phyloP scores from a whole-genome alignment of 2,888 invertebrate genomes.

The Calliscelio sp. region DNA sequence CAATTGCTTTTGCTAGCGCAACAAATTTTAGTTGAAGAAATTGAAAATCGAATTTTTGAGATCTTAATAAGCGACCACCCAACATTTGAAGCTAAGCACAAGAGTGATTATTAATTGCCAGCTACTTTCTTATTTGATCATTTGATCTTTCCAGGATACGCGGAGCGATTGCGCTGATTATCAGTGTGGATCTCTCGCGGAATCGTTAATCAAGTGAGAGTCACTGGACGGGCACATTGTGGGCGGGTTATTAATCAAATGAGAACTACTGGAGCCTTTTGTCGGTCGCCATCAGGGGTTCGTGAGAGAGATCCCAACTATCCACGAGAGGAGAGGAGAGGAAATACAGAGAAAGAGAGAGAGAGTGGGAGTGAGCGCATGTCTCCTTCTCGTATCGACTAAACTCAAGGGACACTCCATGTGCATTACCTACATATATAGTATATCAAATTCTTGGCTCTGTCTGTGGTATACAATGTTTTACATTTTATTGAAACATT shows the following conservation, averaged over 20 bases:
- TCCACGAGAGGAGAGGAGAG: conserved; percentile 67
- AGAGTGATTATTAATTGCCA: too few species aligned
- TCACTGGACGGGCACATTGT: conserved; percentile 84
- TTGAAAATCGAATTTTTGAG: too few species aligned
- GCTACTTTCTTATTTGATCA: conserved; percentile 41
- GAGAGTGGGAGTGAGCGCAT: too few species aligned
- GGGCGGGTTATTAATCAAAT: conserved; percentile 86
- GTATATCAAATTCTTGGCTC: too few species aligned
- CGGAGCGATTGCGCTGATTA: conserved; percentile 47
- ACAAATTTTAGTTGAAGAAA: too few species aligned
- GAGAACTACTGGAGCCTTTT: conserved; percentile 85
- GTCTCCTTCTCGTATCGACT: conserved; percentile 81
- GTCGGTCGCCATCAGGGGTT: conserved; percentile 82
- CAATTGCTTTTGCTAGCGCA: too few species aligned
- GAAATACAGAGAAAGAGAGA: conserved; percentile 70
- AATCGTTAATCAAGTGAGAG: conserved; percentile 85
- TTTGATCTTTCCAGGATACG: conserved; percentile 29
- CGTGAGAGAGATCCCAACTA: conserved; percentile 74
- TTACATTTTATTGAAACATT: too few species aligned
- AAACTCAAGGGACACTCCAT: conserved; percentile 75
- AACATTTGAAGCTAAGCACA: too few species aligned
- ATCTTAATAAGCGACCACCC: conserved; percentile 5
- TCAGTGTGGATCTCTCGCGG: conserved; percentile 52
- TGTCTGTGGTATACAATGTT: too few species aligned
- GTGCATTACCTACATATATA: conserved; percentile 57